A percentile compares a stretch with the other conserved stretches of the same genome.
phyloP scores from a whole-genome alignment of 2,113 vertebrate species.

The Bos indicus region DNA sequence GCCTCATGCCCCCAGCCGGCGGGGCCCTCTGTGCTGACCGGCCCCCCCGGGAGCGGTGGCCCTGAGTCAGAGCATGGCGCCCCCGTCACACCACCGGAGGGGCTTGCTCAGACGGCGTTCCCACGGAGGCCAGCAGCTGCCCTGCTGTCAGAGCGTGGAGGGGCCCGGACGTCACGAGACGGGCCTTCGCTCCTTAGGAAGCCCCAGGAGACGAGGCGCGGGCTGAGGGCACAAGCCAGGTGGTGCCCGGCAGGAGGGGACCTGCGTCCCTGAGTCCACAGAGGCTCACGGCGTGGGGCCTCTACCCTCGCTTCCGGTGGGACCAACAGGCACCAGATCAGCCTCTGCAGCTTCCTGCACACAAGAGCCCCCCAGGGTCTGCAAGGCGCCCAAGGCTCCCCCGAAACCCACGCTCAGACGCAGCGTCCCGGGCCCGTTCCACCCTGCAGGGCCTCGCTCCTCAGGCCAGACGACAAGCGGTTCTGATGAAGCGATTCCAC shows the following conservation, averaged over 20 bases:
- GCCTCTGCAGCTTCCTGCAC: not conserved
- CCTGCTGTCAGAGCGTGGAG: not conserved
- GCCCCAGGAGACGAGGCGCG: no score
- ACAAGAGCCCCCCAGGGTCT: not conserved
- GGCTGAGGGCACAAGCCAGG: accelerated
- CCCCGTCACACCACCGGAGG: no score
- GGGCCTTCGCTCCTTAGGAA: not conserved
- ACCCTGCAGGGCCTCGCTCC: not conserved
- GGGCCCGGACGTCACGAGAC: no score
- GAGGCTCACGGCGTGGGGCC: not conserved
- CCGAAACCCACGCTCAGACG: not conserved
- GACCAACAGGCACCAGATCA: not conserved
- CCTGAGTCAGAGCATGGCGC: not conserved
- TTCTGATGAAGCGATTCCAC: not conserved
- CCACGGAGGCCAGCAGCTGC: not conserved
- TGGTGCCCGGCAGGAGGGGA: accelerated
- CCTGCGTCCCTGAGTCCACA: no score
- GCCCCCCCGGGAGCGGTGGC: no score
- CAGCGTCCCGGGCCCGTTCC: no score
- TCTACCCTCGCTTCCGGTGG: not conserved
- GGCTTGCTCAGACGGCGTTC: no score
- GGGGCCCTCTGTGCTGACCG: not conserved
- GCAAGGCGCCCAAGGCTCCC: not conserved
- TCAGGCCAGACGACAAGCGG: not conserved
- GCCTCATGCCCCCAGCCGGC: not conserved